Evolutionary conservation across 2,888 invertebrate genomes (phyloP).

Genomic region (Xylophagus ater): DNA sequence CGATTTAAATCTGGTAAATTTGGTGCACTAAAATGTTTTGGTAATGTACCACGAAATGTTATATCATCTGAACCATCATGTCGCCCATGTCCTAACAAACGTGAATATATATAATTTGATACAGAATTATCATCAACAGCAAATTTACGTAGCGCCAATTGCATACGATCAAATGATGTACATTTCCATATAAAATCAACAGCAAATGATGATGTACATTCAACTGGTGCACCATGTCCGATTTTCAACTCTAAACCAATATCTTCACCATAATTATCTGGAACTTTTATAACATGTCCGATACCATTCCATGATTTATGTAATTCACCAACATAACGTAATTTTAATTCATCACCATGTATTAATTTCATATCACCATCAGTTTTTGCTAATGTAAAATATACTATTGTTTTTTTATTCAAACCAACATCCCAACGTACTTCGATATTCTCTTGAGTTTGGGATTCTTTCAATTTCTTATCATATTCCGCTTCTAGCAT

Average conservation of each 20-base stretch:
- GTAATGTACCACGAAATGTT: constrained; percentile 72
- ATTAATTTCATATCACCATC: constrained; percentile 98
- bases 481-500: constrained; percentile 98
- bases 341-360: constrained; percentile 94
- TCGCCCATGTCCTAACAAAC: constrained; percentile 86
- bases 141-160: constrained; percentile 84
- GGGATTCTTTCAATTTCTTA: constrained; percentile 92
- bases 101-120: constrained; percentile 95
- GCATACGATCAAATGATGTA: constrained; percentile 97
- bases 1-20: constrained; percentile 96
- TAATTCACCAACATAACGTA: constrained; percentile 85
- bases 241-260: constrained; percentile 93
- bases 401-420: constrained; percentile 96
- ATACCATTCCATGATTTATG: constrained; percentile 96
- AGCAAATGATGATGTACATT: constrained; percentile 90
- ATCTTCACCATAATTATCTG: constrained; percentile 94
- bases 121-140: constrained; percentile 94
- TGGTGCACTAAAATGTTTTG: constrained; percentile 94
- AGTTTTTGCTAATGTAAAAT: constrained; percentile 93
- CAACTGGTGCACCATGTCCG: constrained; percentile 82
- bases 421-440: constrained; percentile 98
- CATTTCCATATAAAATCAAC: constrained; percentile 99
- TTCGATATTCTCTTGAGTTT: constrained; percentile 95
- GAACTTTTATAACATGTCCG: constrained; percentile 94
- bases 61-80: constrained; percentile 94